Evolutionary conservation across 2,113 vertebrate genomes (phyloP).

Genomic region (Datnioides undecimradiatus): DNA sequence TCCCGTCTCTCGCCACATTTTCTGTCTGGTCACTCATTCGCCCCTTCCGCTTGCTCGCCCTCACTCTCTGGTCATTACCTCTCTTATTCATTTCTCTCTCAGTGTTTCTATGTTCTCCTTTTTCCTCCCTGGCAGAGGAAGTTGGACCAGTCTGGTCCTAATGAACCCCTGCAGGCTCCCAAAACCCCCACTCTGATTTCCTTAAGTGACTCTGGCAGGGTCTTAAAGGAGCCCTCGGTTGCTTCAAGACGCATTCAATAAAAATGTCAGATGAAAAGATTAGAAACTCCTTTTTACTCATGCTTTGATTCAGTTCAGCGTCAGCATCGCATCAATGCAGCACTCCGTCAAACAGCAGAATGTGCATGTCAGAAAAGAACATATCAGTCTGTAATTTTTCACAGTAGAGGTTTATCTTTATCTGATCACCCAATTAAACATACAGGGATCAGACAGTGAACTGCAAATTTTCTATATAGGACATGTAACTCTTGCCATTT

Average conservation of each 20-base stretch:
- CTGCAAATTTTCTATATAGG: background rate
- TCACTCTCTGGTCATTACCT: conserved; percentile 52
- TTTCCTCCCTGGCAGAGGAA: conserved; percentile 74
- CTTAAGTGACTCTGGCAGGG: conserved; percentile 82
- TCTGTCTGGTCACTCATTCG: conserved; percentile 47
- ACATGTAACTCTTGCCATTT: conserved; percentile 30
- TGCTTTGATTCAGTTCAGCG: conserved; percentile 65
- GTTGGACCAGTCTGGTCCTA: conserved; percentile 79
- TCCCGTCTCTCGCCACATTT: conserved; percentile 41
- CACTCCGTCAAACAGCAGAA: conserved; percentile 41
- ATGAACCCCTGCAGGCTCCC: conserved; percentile 82
- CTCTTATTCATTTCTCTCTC: conserved; percentile 43
- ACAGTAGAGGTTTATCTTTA: conserved; percentile 45
- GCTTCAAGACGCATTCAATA: conserved; percentile 80
- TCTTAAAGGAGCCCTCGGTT: conserved; percentile 72
- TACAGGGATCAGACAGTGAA: conserved; percentile 27
- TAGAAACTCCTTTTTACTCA: conserved; percentile 66
- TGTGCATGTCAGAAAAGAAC: conserved; percentile 24
- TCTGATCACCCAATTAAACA: conserved; percentile 52
- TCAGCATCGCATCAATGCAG: conserved; percentile 45
- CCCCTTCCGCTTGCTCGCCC: conserved; percentile 14
- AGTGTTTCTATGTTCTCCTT: conserved; percentile 58
- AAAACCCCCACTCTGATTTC: conserved; percentile 79
- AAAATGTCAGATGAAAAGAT: conserved; percentile 83
- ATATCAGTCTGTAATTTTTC: conserved; percentile 48